These are phyloP conservation scores for Oryzaephilus surinamensis DNA, from an alignment of 1,140 invertebrate species.

Conservation along the genomic window DNA sequence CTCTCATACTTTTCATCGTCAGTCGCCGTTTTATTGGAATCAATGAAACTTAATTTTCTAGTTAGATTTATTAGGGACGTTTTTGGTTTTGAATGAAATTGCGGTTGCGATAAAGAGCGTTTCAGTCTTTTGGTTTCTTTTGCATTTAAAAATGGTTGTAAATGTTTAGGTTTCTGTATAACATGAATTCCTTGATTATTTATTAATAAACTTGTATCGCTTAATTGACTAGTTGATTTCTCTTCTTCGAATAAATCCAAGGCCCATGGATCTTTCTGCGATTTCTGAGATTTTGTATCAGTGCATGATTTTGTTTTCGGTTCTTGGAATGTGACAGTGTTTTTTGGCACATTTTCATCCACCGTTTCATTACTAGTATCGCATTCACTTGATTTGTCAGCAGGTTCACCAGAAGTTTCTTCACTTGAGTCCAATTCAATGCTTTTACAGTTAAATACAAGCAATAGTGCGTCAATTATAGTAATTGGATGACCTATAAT, in stretches of 20 bases:
- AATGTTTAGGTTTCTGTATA: constrained; percentile 3
- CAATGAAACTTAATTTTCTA: constrained; percentile 12
- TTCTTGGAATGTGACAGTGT: too few relatives aligned
- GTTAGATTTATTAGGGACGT: constrained; percentile 13
- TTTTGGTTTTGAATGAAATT: constrained; percentile 15
- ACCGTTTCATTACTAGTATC: neutral
- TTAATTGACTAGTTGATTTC: constrained; percentile 8
- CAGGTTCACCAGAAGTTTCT: neutral
- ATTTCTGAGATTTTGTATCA: neutral
- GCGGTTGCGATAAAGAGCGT: constrained; percentile 30
- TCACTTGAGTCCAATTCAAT: constrained; percentile 16
- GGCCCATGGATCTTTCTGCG: constrained; percentile 16
- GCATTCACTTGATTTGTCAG: neutral
- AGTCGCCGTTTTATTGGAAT: constrained; percentile 14
- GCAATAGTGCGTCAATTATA: constrained; percentile 31
- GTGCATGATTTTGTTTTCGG: neutral
- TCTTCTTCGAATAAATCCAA: constrained; percentile 28
- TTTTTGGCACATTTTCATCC: too few relatives aligned
- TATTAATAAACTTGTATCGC: constrained; percentile 15
- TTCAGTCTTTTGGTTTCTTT: constrained; percentile 24
- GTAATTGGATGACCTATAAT: constrained; percentile 31
- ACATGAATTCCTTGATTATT: constrained; percentile 20
- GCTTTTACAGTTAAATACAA: constrained; percentile 28
- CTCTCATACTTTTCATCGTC: constrained; percentile 24
- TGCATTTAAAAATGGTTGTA: neutral